A percentile compares a stretch with the other conserved stretches of the same genome.
These are phyloP conservation scores for Schlechtendalia chinensis DNA, from an alignment of 1,140 invertebrate genomes.

Conservation along the genomic window DNA sequence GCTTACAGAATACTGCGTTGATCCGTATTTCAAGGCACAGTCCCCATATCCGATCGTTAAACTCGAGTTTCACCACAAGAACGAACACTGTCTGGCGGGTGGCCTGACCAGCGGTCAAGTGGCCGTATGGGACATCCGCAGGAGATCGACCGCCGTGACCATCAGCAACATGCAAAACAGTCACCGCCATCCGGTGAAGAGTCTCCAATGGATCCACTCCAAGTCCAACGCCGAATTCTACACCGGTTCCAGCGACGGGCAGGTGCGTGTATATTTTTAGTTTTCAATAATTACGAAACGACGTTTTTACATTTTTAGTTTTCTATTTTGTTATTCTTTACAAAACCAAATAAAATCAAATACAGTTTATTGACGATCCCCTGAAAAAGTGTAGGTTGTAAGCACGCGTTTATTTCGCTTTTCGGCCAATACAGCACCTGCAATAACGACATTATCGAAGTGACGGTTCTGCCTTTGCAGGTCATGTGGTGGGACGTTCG, in stretches of 20 bases:
- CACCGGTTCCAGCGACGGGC: slow-evolving; percentile 64
- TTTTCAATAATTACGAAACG: too few relatives aligned
- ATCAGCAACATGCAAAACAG: slow-evolving; percentile 63
- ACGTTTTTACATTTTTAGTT: too few relatives aligned
- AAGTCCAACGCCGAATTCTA: slow-evolving; percentile 63
- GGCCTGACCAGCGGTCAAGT: slow-evolving; percentile 87
- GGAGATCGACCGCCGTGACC: slow-evolving; percentile 68
- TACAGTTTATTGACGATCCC: too few relatives aligned
- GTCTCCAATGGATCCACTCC: slow-evolving; percentile 64
- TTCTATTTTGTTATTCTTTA: too few relatives aligned
- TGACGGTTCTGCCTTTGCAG: slow-evolving; percentile 42
- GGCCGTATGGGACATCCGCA: slow-evolving; percentile 77
- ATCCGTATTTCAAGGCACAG: not conserved
- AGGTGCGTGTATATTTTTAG: slow-evolving; percentile 55
- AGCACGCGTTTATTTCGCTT: too few relatives aligned
- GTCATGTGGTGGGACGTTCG: slow-evolving; percentile 67
- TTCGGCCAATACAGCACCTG: too few relatives aligned
- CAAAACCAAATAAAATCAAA: too few relatives aligned
- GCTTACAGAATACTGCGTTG: slow-evolving; percentile 52
- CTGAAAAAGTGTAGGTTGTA: too few relatives aligned
- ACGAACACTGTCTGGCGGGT: slow-evolving; percentile 79
- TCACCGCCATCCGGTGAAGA: slow-evolving; percentile 75
- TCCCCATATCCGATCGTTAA: slow-evolving; percentile 66
- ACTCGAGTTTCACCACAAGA: slow-evolving; percentile 90
- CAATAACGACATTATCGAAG: too few relatives aligned